Percentiles rank a stretch among this genome's conserved stretches.
phyloP scores from a whole-genome alignment of 1,140 invertebrate species.

The Drosophila quadrilineata region DNA sequence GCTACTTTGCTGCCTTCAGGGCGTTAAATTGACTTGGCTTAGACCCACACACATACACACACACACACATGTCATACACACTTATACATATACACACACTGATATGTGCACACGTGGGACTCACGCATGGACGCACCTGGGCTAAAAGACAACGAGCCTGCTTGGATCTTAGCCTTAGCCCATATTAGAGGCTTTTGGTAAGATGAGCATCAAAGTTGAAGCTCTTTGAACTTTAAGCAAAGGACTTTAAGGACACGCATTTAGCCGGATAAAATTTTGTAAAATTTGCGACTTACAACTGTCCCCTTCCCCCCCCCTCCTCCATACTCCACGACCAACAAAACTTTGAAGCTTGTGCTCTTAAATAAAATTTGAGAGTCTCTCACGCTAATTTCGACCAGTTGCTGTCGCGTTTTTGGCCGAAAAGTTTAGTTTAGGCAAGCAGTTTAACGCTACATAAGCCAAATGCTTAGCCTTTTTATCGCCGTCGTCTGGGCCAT shows the following conservation, averaged over 20 bases:
- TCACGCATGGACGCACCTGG: constrained; percentile 52
- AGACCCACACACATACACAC: constrained; percentile 31
- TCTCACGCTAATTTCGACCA: constrained; percentile 26
- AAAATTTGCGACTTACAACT: too few species aligned
- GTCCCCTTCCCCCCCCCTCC: too few species aligned
- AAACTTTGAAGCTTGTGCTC: constrained; percentile 44
- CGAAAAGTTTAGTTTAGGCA: constrained; percentile 17
- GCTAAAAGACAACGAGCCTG: too few species aligned
- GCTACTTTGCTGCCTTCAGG: constrained; percentile 74
- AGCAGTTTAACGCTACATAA: constrained; percentile 47
- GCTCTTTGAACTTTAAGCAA: constrained; percentile 33
- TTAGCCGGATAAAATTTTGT: constrained; percentile 26
- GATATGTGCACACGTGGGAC: constrained; percentile 25
- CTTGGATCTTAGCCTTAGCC: not conserved
- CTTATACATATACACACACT: not conserved
- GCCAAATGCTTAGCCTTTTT: constrained; percentile 63
- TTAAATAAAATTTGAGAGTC: constrained; percentile 50
- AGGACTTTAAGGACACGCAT: not conserved
- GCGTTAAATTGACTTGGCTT: constrained; percentile 75
- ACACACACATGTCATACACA: not conserved
- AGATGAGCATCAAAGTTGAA: constrained; percentile 29
- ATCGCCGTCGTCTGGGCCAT: constrained; percentile 56
- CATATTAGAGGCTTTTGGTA: constrained; percentile 11
- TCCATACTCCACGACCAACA: constrained; percentile 41
- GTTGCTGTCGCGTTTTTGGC: not conserved